These are phyloP conservation scores for Phenganax marumi DNA, from an alignment of 92 coral and sea anemone genomes.

Conservation along the genomic window DNA sequence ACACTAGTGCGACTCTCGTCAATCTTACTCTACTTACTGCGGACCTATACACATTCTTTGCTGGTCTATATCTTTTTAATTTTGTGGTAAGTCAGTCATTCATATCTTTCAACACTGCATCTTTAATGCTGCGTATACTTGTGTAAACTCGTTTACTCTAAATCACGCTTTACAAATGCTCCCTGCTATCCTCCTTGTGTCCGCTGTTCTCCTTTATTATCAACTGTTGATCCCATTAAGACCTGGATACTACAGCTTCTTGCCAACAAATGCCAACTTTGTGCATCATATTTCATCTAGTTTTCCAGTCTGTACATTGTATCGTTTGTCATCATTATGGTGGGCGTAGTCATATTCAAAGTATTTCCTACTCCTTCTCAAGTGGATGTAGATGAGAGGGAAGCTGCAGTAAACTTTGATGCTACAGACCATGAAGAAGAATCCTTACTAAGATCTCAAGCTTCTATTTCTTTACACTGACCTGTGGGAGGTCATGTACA, in stretches of 20 bases:
- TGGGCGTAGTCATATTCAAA: constrained; percentile 81
- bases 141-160: background rate
- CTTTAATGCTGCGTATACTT: background rate
- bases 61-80: constrained; percentile 79
- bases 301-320: constrained; percentile 80
- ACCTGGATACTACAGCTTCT: background rate
- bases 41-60: constrained; percentile 77
- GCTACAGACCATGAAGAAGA: too few relatives aligned
- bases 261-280: background rate
- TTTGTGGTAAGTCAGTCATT: constrained; percentile 62
- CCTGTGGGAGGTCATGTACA: too few relatives aligned
- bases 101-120: background rate
- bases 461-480: too few relatives aligned
- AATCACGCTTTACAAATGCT: too few relatives aligned
- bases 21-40: constrained; percentile 88
- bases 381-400: background rate
- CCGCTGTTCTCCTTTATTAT: background rate
- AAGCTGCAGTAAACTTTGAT: background rate
- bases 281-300: constrained; percentile 52
- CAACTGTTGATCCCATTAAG: background rate
- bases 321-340: constrained; percentile 68
- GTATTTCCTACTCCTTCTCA: constrained; percentile 70
- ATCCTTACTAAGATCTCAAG: too few relatives aligned
- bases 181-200: too few relatives aligned
- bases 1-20: constrained; percentile 87